Evolutionary conservation across 2,888 invertebrate species (phyloP), one percentile per base, ranked within the genome.

Genomic region (Amphimallon solstitiale): DNA sequence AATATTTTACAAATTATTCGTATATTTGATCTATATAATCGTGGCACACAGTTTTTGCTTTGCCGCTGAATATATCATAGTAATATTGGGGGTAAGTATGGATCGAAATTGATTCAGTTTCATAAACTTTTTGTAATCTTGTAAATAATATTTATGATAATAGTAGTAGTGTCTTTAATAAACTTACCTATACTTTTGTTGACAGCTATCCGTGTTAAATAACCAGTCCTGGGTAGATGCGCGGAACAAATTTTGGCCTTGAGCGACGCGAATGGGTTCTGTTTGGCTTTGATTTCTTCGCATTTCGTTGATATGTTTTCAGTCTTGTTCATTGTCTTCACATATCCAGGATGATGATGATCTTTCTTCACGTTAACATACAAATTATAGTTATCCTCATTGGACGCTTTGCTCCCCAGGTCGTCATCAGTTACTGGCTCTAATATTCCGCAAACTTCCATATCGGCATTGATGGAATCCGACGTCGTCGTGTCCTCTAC

Each of bases 381-480:
- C 63, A 69, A 68, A n/a, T 66, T 67, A 21, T 65, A 66, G 17
- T 74, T 72, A 14, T 75, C 74, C 19, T 78, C 77, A 54, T 75
- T 75, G 62, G 70, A 76, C 63, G 72, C 72, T 69, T 76, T 78
- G 66, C 67, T 75, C 65, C 62, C 67, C 17, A 77, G 65, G 65
- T 80, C 78, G 21, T 75, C 80, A 68, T 80, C 80, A 12, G 78
- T 77, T 9, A 79, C 72, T 0, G 81, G 78, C 72, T 80, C 83
- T 29, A 84, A 72, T 63, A 84, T 84, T n/a, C 81, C 83, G 70
- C 83, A 82, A 9, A 84, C 84, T 74, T 85, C 85, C 74, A 84
- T 79, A 69, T 85, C 85, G 3, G 83, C 84, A 68, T 84, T 83
- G 17, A 84, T 80, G 0, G 85, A 84, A 74, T 85, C 85, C 1